These are phyloP conservation scores for Gymnarchus niloticus DNA, from an alignment of 2,113 vertebrate genomes.

Conservation along the genomic window DNA sequence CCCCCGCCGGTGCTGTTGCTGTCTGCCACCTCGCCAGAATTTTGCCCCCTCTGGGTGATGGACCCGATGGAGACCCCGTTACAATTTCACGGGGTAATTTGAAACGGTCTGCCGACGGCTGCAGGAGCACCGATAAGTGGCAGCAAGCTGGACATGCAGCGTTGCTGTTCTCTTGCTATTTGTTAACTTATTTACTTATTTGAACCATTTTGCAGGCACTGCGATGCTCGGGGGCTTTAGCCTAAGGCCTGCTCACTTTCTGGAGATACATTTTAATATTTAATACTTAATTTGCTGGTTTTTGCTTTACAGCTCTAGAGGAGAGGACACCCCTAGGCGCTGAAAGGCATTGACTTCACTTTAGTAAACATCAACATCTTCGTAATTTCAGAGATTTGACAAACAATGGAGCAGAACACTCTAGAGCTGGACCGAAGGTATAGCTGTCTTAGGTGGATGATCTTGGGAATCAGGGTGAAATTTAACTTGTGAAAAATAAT, in stretches of 20 bases:
- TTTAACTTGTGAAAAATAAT: background rate
- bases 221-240: conserved; percentile 39
- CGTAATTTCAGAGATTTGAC: background rate
- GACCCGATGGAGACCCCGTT: conserved; percentile 39
- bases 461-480: background rate
- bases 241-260: conserved; percentile 50
- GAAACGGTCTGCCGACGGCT: conserved; percentile 46
- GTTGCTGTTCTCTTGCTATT: conserved; percentile 1
- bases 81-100: conserved; percentile 54
- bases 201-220: conserved; percentile 17
- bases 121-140: conserved; percentile 23
- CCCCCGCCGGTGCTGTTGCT: background rate
- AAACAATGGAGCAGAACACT: background rate
- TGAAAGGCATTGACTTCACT: background rate
- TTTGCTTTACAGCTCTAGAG: background rate
- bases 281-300: conserved; percentile 30
- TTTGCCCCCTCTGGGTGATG: conserved; percentile 18
- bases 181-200: background rate
- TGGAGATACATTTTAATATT: conserved; percentile 36
- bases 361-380: background rate
- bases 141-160: background rate
- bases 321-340: background rate
- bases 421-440: no score
- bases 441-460: background rate
- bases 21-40: background rate